Percentiles rank a stretch among this genome's conserved stretches.
Conservation (phyloP, 2,797 vertebrate species). For the Danio aesculapii region DNA sequence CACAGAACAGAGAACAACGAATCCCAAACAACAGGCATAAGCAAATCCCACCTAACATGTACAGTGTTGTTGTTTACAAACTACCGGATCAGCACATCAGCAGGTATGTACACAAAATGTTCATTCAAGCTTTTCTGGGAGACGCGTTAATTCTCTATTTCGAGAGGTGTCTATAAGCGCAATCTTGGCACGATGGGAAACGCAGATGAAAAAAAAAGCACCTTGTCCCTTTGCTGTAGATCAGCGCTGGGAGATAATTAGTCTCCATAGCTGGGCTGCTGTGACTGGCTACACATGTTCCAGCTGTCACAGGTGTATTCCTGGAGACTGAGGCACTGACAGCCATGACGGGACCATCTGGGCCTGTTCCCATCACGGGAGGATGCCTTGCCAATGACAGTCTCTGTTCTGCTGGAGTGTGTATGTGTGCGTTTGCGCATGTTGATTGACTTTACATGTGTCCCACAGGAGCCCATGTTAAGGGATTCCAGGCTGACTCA, state of each 20-base stretch:
- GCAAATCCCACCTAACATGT: conserved; percentile 43
- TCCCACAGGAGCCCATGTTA: conserved; percentile 69
- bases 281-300: conserved; percentile 81
- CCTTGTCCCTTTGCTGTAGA: conserved; percentile 50
- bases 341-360: conserved; percentile 83
- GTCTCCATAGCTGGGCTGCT: conserved; percentile 73
- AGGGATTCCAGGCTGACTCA: conserved; percentile 62
- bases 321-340: conserved; percentile 79
- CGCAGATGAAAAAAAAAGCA: conserved; percentile 4
- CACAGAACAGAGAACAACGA: conserved; percentile 3
- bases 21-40: conserved; percentile 30
- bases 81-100: conserved; percentile 37
- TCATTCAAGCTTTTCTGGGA: conserved; percentile 39
- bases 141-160: conserved; percentile 34
- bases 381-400: conserved; percentile 70
- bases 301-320: conserved; percentile 84
- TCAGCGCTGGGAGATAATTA: conserved; percentile 80
- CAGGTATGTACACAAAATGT: conserved; percentile 28
- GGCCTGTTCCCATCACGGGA: conserved; percentile 73
- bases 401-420: conserved; percentile 61
- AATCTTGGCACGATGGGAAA: conserved; percentile 31
- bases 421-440: conserved; percentile 19
- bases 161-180: background rate
- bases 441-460: conserved; percentile 39
- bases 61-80: conserved; percentile 39